A percentile compares a stretch with the other conserved stretches of the same genome.
These are phyloP conservation scores for Lymantria dispar DNA, from an alignment of 2,888 invertebrate species.

Conservation along the genomic window DNA sequence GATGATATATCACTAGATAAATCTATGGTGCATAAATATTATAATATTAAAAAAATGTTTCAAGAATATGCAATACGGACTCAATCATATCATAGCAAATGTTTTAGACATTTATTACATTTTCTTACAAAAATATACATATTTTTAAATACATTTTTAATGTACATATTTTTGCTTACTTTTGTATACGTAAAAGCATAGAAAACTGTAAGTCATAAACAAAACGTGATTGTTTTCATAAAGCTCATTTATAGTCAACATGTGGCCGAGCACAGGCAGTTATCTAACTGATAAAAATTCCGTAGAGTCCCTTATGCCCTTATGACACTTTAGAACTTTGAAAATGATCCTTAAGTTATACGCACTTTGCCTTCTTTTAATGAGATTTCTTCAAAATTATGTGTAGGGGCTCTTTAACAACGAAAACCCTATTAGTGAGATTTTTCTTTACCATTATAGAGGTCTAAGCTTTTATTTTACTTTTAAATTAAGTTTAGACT, in stretches of 20 bases:
- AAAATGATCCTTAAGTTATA: constrained; percentile 32
- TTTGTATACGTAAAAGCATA: no score
- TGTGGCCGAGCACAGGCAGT: constrained; percentile 14
- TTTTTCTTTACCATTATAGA: constrained; percentile 14
- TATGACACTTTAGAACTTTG: constrained; percentile 30
- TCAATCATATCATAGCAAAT: no score
- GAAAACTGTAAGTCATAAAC: no score
- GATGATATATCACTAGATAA: no score
- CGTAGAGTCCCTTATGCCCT: constrained; percentile 24
- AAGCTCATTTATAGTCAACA: constrained; percentile 10
- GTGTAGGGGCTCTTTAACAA: constrained; percentile 24
- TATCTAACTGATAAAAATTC: constrained; percentile 26
- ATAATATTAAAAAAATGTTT: no score
- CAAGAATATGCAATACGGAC: no score
- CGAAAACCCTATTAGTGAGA: constrained; percentile 25
- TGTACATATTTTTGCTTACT: no score
- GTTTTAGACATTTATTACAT: no score
- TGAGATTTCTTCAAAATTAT: constrained; percentile 37
- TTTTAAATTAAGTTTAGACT: no score
- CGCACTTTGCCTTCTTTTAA: constrained; percentile 32
- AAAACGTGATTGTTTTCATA: not conserved
- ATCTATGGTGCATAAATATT: no score
- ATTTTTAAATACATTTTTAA: no score
- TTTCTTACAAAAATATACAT: no score
- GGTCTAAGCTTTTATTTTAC: constrained; percentile 8